These are phyloP conservation scores for Petaurus breviceps DNA, from an alignment of 2,113 vertebrate species.

Conservation along the genomic window DNA sequence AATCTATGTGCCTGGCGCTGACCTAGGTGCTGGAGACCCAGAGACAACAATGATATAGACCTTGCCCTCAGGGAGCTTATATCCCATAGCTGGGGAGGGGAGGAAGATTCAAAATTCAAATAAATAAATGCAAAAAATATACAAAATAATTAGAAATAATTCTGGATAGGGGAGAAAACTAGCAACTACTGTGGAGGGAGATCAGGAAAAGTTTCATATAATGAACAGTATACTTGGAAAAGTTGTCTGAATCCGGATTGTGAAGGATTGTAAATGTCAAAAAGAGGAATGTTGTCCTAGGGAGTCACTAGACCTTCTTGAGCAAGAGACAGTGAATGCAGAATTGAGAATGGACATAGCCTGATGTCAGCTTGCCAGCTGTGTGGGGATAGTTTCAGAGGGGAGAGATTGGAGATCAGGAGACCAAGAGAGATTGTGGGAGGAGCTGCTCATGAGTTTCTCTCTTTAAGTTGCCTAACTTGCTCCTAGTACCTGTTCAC, in stretches of 20 bases:
- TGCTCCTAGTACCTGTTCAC: constrained; percentile 87
- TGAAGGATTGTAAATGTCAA: too few relatives aligned
- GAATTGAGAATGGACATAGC: not conserved
- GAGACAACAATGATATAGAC: not conserved
- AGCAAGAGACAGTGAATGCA: not conserved
- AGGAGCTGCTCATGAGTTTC: not conserved
- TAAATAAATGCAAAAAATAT: not conserved
- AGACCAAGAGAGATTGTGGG: not conserved
- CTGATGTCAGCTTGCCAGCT: not conserved
- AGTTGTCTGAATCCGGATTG: not conserved
- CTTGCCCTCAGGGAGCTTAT: not conserved
- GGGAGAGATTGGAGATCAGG: not conserved
- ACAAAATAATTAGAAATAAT: not conserved
- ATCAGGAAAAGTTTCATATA: not conserved
- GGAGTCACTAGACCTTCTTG: not conserved
- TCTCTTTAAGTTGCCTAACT: not conserved
- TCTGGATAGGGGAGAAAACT: not conserved
- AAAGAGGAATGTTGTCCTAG: not conserved
- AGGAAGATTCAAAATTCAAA: not conserved
- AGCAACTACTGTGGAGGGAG: not conserved
- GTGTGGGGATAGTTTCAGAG: not conserved
- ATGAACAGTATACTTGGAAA: not conserved
- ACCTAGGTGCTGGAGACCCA: not conserved
- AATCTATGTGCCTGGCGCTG: not conserved
- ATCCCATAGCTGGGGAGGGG: not conserved